Evolutionary conservation across 2,888 invertebrate genomes (phyloP), one percentile per base, ranked within the genome.

Genomic region (Stenodera caucasica): DNA sequence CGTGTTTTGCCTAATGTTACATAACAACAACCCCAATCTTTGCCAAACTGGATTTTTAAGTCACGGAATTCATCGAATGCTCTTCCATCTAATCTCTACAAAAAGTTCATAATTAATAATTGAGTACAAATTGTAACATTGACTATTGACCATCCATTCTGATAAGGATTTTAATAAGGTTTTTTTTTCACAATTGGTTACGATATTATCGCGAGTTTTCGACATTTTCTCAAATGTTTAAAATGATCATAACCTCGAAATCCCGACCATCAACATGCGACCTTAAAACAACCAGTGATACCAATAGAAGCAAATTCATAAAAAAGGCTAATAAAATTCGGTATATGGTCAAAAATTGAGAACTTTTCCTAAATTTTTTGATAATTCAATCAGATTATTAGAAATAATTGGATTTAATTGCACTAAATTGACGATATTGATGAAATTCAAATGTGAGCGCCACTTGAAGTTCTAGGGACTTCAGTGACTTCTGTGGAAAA

Each of bases 21-120:
- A 66, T 88, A 82, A 72, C 91, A 93, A 69, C 88, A 89, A 40
- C 94, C 94, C 86, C 90, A 93, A 67, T 91, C 91, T n/a, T 87
- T 85, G 15, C 93, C 93, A 79, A 91, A 94, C 67, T 86, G 82
- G 62, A 94, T 88, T 69, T 86, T 82, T 14, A 92, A 78, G 29
- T 85, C 82, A 67, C 94, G 84, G 65, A 88, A 89, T 77, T 94
- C 92, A 70, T 89, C 84, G 64, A 89, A 86, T 69, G 82, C 84
- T 72, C 94, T 84, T 2, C 92, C 92, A 83, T 94, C 94, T 67
- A 93, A 81, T 58, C 94, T 85, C 91, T 76, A 63, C 60, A 71
- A 70, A 60, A 51, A 54, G 45, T 50, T 12, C 35, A 49, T 35
- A 18, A 15, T 61, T 58, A 49, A 29, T 1, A 12, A 21, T 18